phyloP scores from a whole-genome alignment of 2,113 vertebrate species.

The Saimiri boliviensis region DNA sequence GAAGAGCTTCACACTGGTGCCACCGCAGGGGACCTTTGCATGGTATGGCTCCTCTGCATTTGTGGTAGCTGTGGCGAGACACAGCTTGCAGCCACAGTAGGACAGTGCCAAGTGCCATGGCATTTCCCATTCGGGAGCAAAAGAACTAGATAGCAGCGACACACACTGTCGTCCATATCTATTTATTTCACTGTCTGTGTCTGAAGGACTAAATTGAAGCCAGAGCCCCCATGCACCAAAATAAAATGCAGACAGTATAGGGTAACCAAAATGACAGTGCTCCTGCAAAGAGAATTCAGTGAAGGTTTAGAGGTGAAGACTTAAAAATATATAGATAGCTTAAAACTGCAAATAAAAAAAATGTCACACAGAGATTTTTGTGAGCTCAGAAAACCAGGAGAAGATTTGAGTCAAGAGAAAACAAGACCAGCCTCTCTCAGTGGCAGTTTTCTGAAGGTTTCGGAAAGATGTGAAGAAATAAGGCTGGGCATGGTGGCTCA shows the following conservation, averaged over 20 bases:
- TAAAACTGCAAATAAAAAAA: not conserved
- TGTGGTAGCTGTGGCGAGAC: slow-evolving; percentile 18
- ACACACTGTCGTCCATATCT: fast-evolving
- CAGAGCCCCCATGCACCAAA: not conserved
- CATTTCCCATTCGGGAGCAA: slow-evolving; percentile 6
- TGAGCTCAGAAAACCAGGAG: not conserved
- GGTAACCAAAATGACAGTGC: not conserved
- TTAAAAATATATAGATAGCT: not conserved
- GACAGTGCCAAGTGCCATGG: not conserved
- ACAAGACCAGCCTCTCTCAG: not conserved
- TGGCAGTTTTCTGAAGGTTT: not conserved
- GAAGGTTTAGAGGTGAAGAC: not conserved
- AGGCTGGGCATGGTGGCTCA: too few species aligned
- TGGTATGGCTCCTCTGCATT: fast-evolving
- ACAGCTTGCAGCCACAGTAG: not conserved
- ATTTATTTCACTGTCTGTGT: fast-evolving
- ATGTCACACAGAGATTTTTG: not conserved
- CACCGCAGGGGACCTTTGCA: not conserved
- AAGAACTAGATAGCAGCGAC: not conserved
- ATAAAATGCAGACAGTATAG: not conserved
- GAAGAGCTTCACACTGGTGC: not conserved
- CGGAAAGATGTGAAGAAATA: not conserved
- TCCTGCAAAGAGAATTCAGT: not conserved
- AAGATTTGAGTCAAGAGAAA: not conserved
- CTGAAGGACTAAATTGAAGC: not conserved